Percentiles rank a stretch among this genome's conserved stretches.
Conservation (phyloP, 2,113 vertebrate species). For the Callopanchax toddi region DNA sequence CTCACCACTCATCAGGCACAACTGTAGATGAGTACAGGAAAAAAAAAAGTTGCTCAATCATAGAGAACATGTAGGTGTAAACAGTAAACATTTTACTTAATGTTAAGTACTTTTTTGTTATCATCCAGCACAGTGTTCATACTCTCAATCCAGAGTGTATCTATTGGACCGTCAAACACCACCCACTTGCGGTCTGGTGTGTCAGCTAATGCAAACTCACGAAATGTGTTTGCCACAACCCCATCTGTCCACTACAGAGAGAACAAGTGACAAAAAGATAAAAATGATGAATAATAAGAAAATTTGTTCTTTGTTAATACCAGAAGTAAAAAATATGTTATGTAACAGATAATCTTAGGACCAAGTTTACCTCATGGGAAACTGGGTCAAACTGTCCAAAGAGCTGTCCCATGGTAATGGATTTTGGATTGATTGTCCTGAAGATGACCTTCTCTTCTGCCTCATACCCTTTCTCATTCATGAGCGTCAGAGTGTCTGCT, state of each 20-base stretch:
- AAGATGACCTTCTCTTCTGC: conserved; percentile 89
- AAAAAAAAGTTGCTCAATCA: background rate
- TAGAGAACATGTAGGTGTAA: background rate
- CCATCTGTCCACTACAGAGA: conserved; percentile 92
- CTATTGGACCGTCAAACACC: conserved; percentile 96
- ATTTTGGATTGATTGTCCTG: conserved; percentile 93
- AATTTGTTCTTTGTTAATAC: background rate
- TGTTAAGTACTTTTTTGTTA: conserved; percentile 92
- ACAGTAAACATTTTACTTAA: background rate
- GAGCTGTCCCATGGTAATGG: conserved; percentile 98
- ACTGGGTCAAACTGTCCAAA: conserved; percentile 96
- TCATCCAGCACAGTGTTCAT: conserved; percentile 99
- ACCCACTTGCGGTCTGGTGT: conserved; percentile 94
- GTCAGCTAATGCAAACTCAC: conserved; percentile 90
- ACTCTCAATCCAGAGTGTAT: conserved; percentile 98
- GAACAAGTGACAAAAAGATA: conserved; percentile 6
- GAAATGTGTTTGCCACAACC: conserved; percentile 93
- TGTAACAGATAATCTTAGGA: background rate
- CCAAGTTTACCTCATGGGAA: conserved; percentile 90
- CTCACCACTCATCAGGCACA: conserved; percentile 98
- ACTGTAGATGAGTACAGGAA: conserved; percentile 70
- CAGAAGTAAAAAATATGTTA: background rate
- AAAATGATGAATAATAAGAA: background rate
- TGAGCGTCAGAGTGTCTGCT: conserved; percentile 90
- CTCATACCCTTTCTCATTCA: conserved; percentile 87